Conservation (phyloP, 2,797 vertebrate species). For the Phoxinus dragarum region DNA sequence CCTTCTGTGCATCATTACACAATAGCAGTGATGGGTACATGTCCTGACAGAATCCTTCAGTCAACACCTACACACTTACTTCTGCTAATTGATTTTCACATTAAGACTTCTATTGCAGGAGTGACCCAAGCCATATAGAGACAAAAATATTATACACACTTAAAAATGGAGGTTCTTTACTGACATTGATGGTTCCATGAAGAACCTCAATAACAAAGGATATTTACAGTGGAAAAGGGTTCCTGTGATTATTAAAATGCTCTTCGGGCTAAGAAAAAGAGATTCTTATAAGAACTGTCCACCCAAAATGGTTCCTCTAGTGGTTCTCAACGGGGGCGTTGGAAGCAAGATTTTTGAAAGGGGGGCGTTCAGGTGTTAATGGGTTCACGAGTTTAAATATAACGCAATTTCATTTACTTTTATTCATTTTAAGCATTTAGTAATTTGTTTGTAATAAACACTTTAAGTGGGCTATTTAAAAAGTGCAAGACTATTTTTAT, state of each 20-base stretch:
- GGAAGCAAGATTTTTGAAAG: too few species aligned
- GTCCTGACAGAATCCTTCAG: conserved; percentile 3
- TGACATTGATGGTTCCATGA: not conserved
- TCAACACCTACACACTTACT: conserved; percentile 7
- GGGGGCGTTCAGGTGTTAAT: too few species aligned
- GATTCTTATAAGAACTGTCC: too few species aligned
- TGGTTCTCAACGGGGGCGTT: too few species aligned
- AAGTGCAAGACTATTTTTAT: too few species aligned
- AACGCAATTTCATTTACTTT: too few species aligned
- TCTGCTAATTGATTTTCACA: conserved; percentile 14
- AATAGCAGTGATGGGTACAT: conserved; percentile 7
- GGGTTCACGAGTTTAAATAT: too few species aligned
- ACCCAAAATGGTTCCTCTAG: too few species aligned
- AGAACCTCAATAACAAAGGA: not conserved
- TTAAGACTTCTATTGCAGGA: not conserved
- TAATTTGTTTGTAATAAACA: too few species aligned
- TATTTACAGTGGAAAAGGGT: not conserved
- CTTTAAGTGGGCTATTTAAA: too few species aligned
- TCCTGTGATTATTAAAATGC: not conserved
- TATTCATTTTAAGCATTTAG: too few species aligned
- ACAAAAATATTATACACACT: not conserved
- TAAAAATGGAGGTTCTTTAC: not conserved
- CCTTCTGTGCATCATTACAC: not conserved
- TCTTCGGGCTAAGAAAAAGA: not conserved
- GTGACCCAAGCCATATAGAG: not conserved